A percentile compares a stretch with the other conserved stretches of the same genome.
phyloP scores from a whole-genome alignment of 2,888 invertebrate genomes.

The Drosophila conformis region DNA sequence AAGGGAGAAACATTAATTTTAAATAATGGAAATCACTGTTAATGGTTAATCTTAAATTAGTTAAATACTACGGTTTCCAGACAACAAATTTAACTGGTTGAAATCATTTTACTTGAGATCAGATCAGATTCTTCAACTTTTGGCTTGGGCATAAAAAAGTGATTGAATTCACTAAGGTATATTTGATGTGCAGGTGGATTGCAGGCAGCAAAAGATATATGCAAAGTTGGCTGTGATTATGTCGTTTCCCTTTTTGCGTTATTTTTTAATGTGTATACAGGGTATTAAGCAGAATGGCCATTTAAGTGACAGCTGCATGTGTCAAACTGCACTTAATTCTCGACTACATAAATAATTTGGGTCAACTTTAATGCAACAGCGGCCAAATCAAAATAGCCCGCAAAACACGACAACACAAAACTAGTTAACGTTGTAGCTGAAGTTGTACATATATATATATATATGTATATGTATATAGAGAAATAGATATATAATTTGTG shows the following conservation, averaged over 20 bases:
- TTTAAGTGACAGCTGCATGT: slow-evolving; percentile 64
- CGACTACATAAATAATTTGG: slow-evolving; percentile 66
- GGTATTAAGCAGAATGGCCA: slow-evolving; percentile 34
- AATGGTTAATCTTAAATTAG: neutral
- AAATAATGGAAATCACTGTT: neutral
- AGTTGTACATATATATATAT: slow-evolving; percentile 1
- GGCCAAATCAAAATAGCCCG: slow-evolving; percentile 48
- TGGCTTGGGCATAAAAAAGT: neutral
- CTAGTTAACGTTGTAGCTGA: slow-evolving; percentile 47
- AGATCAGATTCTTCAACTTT: neutral
- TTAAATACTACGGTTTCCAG: neutral
- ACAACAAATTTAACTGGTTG: neutral
- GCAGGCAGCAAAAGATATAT: neutral
- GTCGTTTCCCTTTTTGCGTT: neutral
- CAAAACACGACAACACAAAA: slow-evolving; percentile 59
- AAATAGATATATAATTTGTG: slow-evolving; percentile 16
- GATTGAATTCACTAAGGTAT: neutral
- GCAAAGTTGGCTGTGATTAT: neutral
- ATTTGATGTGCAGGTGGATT: neutral
- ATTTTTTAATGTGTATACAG: neutral
- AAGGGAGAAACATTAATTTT: neutral
- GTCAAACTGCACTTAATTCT: slow-evolving; percentile 60
- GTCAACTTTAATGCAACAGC: slow-evolving; percentile 59
- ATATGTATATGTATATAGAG: slow-evolving; percentile 13
- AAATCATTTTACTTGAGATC: neutral